Evolutionary conservation across 2,888 invertebrate species (phyloP).

Genomic region (Acrobasis repandana): DNA sequence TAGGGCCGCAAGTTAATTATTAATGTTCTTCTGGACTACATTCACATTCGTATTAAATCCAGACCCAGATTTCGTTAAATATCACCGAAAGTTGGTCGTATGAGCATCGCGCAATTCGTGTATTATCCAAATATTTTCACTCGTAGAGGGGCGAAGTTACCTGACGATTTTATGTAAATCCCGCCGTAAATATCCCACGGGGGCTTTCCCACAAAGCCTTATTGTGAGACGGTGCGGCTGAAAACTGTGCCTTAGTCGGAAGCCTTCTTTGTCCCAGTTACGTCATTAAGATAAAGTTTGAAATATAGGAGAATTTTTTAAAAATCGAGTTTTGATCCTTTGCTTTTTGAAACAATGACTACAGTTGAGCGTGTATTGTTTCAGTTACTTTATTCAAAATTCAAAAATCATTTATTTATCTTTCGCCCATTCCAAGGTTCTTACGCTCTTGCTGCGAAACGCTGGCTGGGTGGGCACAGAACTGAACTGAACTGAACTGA

Average conservation of each 20-base stretch:
- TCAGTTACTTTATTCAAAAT: background rate
- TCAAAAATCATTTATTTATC: too few species aligned
- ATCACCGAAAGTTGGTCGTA: background rate
- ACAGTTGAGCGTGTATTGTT: background rate
- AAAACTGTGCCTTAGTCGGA: constrained; percentile 10
- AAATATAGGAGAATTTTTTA: constrained; percentile 10
- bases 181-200: constrained; percentile 13
- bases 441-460: too few species aligned
- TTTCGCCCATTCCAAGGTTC: too few species aligned
- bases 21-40: too few species aligned
- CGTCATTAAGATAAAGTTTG: constrained; percentile 18
- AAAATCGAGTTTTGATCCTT: background rate
- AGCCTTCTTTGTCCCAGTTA: constrained; percentile 14
- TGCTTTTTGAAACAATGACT: constrained; percentile 8
- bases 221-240: constrained; percentile 12
- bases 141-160: background rate
- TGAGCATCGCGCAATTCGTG: background rate
- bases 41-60: too few species aligned
- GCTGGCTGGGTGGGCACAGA: too few species aligned
- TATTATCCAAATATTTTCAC: background rate
- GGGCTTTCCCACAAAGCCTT: constrained; percentile 17
- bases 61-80: too few species aligned
- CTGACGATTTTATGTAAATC: constrained; percentile 17
- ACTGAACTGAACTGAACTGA: too few species aligned
- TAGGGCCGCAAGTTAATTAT: too few species aligned